Evolutionary conservation across 2,888 invertebrate genomes (phyloP).

Genomic region (Melanargia galathea): DNA sequence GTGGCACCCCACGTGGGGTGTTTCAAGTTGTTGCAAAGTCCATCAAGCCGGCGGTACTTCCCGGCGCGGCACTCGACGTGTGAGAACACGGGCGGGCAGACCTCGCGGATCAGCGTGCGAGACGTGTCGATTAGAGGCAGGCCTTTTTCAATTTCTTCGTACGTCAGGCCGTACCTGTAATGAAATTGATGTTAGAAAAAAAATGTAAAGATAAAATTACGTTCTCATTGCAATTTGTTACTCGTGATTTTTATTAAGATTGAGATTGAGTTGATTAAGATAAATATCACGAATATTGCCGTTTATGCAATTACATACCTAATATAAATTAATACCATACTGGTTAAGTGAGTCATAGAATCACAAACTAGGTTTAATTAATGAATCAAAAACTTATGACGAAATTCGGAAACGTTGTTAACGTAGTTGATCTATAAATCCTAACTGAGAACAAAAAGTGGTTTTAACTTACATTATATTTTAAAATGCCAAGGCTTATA

Average conservation of each 20-base stretch:
- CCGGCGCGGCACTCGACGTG: constrained; percentile 94
- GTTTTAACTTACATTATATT: constrained; percentile 19
- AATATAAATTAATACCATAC: too few species aligned
- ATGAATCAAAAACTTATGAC: too few species aligned
- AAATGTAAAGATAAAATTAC: background rate
- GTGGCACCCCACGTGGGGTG: constrained; percentile 95
- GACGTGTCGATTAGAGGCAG: constrained; percentile 94
- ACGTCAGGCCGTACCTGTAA: constrained; percentile 89
- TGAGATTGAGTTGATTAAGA: too few species aligned
- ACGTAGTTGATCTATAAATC: constrained; percentile 11
- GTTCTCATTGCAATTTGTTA: too few species aligned
- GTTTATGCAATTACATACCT: too few species aligned
- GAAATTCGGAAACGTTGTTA: background rate
- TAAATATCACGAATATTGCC: too few species aligned
- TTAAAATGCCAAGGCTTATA: constrained; percentile 35
- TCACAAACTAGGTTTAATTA: too few species aligned
- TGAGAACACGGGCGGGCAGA: constrained; percentile 93
- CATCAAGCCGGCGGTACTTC: constrained; percentile 93
- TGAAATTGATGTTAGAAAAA: background rate
- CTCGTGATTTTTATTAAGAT: too few species aligned
- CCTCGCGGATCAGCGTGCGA: constrained; percentile 91
- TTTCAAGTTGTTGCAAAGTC: constrained; percentile 93
- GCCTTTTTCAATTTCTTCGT: constrained; percentile 93
- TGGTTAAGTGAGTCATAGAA: too few species aligned
- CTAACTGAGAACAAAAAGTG: constrained; percentile 14